phyloP scores from a whole-genome alignment of 2,797 vertebrate genomes.

The Telmatherina bonti region DNA sequence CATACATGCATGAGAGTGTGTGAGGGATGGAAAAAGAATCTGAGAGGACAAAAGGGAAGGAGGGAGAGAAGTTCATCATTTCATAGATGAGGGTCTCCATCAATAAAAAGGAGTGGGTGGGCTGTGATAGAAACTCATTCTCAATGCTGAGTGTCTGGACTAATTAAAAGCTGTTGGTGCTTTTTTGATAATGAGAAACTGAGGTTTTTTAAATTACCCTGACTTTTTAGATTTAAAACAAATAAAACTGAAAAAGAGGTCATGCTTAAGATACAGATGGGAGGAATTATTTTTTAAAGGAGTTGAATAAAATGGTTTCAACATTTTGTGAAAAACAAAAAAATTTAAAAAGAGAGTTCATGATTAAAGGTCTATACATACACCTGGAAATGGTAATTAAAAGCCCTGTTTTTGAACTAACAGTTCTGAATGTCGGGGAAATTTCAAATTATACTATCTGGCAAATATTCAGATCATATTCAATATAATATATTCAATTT shows the following conservation, averaged over 20 bases:
- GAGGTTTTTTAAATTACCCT: slow-evolving; percentile 18
- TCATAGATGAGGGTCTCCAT: slow-evolving; percentile 56
- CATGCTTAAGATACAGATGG: slow-evolving; percentile 1
- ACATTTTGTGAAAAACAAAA: too few relatives aligned
- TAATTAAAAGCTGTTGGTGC: slow-evolving; percentile 54
- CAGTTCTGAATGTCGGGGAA: too few relatives aligned
- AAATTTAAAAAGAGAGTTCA: neutral
- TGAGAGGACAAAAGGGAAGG: slow-evolving; percentile 17
- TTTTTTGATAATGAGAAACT: slow-evolving; percentile 45
- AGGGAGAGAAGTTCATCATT: slow-evolving; percentile 42
- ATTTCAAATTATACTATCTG: too few relatives aligned
- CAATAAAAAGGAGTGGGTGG: slow-evolving; percentile 52
- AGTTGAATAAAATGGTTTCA: too few relatives aligned
- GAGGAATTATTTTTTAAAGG: slow-evolving; percentile 10
- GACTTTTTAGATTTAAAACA: slow-evolving; percentile 6
- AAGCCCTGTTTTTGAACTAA: too few relatives aligned
- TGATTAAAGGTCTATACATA: neutral
- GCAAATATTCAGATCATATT: too few relatives aligned
- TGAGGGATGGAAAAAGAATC: slow-evolving; percentile 12
- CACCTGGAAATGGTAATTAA: neutral
- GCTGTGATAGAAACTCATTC: slow-evolving; percentile 42
- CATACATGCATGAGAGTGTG: slow-evolving; percentile 41
- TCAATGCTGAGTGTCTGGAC: slow-evolving; percentile 41
- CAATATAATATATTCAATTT: too few relatives aligned
- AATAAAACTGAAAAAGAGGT: neutral